Conservation (phyloP, 2,113 vertebrate genomes). For the Phyllostomus hastatus region DNA sequence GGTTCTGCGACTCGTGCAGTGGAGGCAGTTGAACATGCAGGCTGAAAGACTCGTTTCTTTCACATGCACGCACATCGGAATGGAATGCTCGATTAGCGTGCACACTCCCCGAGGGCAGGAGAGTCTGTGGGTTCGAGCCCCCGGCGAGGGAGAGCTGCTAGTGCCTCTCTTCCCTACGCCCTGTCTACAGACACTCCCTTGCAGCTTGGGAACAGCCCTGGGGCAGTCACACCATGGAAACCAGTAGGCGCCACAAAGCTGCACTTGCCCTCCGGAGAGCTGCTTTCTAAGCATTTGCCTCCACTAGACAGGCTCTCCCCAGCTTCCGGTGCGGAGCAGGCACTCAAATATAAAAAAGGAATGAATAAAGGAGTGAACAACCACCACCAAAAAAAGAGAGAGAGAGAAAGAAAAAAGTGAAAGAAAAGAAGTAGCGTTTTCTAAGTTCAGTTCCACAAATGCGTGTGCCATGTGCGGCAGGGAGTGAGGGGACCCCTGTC, state of each 20-base stretch:
- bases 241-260: fast-evolving
- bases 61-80: neutral
- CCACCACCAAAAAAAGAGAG: too few relatives aligned
- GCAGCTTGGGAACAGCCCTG: neutral
- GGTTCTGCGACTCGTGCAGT: neutral
- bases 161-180: neutral
- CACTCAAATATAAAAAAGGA: neutral
- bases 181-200: neutral
- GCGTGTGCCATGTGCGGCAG: fast-evolving
- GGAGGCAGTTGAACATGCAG: neutral
- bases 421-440: neutral
- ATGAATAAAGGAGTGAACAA: neutral
- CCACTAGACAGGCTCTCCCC: neutral
- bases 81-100: neutral
- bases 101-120: neutral
- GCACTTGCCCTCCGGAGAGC: neutral
- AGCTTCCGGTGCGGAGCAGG: neutral
- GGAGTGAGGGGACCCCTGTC: neutral
- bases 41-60: neutral
- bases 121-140: neutral
- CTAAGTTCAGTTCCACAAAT: neutral
- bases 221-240: neutral
- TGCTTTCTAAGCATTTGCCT: neutral
- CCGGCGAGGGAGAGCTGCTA: neutral
- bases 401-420: too few relatives aligned